Evolutionary conservation across 2,113 vertebrate genomes (phyloP), one percentile per base, ranked within the genome.

Genomic region (Gambusia holbrooki): DNA sequence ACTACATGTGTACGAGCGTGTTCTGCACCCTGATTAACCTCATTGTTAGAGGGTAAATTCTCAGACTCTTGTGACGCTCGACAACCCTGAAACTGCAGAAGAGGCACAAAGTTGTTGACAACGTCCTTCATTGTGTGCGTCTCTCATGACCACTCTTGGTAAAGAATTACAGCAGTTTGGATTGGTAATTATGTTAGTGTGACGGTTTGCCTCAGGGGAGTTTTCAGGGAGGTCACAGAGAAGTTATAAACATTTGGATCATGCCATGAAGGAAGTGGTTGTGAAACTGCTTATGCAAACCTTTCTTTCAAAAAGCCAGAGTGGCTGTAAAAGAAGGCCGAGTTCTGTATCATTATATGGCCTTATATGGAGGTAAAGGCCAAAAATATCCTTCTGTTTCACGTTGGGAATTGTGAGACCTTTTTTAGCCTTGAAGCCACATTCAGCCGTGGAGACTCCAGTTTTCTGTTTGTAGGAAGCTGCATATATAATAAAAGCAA

Each of bases 11-110:
- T 28, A 70, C 32, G 54, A 48, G 73, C 71, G 76, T 86, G 74
- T 84, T 82, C 81, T 80, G 69, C 84, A 30, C 32, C 27, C 74
- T 90, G 89, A 93, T 89, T 89, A 85, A 84, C 72, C 71, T 88
- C 82, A 87, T 91, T 90, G 89, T 92, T 73, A 33, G 42, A 66
- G 42, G 63, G 60, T 71, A 72, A 76, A 79, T 88, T 88, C 75
- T 81, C 79, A 74, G 81, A 83, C 74, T 83, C 89, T 83, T 87
- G 90, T 92, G 89, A 92, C 85, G 60, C 78, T 71, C 68, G 85
- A 58, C 76, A 80, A 37, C 81, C 77, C 86, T 73, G 76, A 84
- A 90, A 80, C 73, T 71, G 88, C 80, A 80, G 67, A 69, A 84
- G 78, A 84, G 25, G 42, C 87, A 88, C 33, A 84, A 88, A 85